Base-by-base conservation (phyloP, 2,797 vertebrate species). In the Anisognathus igniventris region DNA sequence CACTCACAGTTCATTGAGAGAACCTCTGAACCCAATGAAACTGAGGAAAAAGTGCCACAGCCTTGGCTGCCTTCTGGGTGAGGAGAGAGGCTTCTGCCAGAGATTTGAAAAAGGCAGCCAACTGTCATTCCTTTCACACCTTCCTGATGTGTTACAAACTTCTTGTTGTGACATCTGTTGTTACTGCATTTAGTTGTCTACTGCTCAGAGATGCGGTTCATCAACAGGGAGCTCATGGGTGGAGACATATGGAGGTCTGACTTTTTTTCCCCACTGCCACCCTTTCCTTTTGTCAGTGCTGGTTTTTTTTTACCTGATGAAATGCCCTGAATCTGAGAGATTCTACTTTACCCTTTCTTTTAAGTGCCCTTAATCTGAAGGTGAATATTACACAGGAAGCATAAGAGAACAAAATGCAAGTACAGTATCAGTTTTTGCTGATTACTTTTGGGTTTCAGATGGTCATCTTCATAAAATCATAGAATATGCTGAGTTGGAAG, bases 121-220 rank as follows among this genome's bases (percentile, higher is more conserved):
- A 80, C 95, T 96, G 88, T 95, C 80, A 84, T 62, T 95, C 62
- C 74, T 86, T 91, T 90, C 82, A 81, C 94, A 91, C 87, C 61
- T 86, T 91, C 54, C 50, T 33, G 9, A 90, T 86, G 75, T 84
- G 92, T 87, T 92, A 94, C 89, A 71, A 79, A 92, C 89, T 92
- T 79, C 75, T 74, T 74, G 4, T 82, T 62, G 23, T 65, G 68
- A 33, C 93, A 96, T 92, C 90, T 95, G 94, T 65, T 86, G 64
- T 82, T 94, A 27, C 57, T 76, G 65, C 60, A 12, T 89, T 94
- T 89, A 56, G 15, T 80, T 93, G 45, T 58, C 86, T 91, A 0
- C 30, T 74, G 44, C 66, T 93, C 24, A 71, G 65, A 90, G 45
- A 75, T 35, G 27, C 3, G 1, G 39, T 73, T 64, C 60, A n/a